Base-by-base conservation (phyloP, 2,113 vertebrate species). In the Emydocephalus ijimae region DNA sequence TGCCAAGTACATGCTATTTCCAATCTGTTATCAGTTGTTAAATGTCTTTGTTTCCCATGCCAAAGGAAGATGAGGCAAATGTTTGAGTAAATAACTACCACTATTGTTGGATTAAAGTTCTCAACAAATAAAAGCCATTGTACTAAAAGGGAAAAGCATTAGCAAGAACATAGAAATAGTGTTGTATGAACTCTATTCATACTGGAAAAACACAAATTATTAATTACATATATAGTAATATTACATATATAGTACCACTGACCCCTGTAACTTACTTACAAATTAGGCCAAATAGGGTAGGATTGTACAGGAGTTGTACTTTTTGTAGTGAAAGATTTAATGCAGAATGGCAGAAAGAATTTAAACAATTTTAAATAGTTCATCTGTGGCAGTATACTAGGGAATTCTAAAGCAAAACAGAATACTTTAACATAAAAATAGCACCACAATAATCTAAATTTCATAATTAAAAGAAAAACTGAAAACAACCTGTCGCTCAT, bases 401-500 rank as follows among this genome's bases (percentile, higher is more conserved):
- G 0, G 4, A 81, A 26, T 5, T 43, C 3, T 26, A 91, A 87
- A 43, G n/a, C 20, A 93, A 92, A 87, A 45, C 6, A 9, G 21
- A 64, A 89, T 6, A 56, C 29, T 39, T 88, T 39, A 55, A 26
- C 50, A 89, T 81, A 0, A 89, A 4, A 56, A 94, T 91, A 6
- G n/a, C 18, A 81, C 12, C n/a, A 34, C 74, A 81, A 39, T 81
- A 81, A 81, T 81, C 74, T 81, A 93, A 93, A 85, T n/a, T 74
- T 93, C 43, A 4, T 57, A 54, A 55, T 59, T 92, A 64, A 96
- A 95, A 95, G 94, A 92, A 89, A 94, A 96, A 92, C 92, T 93
- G 95, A 94, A n/a, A 97, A 97, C 98, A 98, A 99, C 99, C 99
- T 99, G 99, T 99, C 99, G 95, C 99, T 99, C 99, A 99, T 99